A percentile compares a stretch with the other conserved stretches of the same genome.
Evolutionary conservation across 2,113 vertebrate genomes (phyloP).

Genomic region (Ardeotis arabs): DNA sequence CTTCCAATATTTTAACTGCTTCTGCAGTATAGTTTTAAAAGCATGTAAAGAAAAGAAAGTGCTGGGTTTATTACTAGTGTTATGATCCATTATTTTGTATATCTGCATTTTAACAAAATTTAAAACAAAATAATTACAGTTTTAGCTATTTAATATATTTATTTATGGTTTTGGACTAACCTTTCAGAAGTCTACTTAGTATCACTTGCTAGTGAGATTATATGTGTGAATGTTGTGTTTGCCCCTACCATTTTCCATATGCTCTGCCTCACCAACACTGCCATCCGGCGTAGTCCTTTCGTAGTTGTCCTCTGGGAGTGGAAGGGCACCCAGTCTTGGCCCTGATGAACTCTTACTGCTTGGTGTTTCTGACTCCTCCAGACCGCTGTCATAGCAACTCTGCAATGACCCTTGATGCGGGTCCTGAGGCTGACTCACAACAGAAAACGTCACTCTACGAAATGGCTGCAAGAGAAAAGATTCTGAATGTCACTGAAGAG

Average conservation of each 20-base stretch:
- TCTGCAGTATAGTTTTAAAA: conserved; percentile 48
- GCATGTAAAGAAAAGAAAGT: neutral
- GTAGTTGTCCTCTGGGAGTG: conserved; percentile 99
- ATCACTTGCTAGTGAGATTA: conserved; percentile 76
- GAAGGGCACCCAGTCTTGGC: conserved; percentile 97
- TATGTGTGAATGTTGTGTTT: conserved; percentile 88
- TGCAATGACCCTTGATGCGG: conserved; percentile 99
- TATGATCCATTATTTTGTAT: conserved; percentile 63
- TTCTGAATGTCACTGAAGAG: conserved; percentile 91
- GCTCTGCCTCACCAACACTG: conserved; percentile 99
- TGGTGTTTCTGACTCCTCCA: conserved; percentile 99
- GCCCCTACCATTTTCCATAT: conserved; percentile 99
- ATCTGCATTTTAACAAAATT: conserved; percentile 51
- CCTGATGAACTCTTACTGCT: conserved; percentile 99
- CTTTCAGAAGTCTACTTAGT: conserved; percentile 69
- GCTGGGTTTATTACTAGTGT: conserved; percentile 42
- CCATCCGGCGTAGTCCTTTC: conserved; percentile 99
- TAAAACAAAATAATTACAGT: conserved; percentile 42
- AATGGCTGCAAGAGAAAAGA: conserved; percentile 99
- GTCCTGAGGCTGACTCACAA: conserved; percentile 99
- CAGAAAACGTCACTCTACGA: conserved; percentile 99
- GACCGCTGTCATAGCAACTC: conserved; percentile 99
- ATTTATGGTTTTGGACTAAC: conserved; percentile 64
- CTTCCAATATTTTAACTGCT: conserved; percentile 40
- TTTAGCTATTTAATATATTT: conserved; percentile 52